These are phyloP conservation scores for Caradrina clavipalpis DNA, from an alignment of 2,888 invertebrate species.

Conservation along the genomic window DNA sequence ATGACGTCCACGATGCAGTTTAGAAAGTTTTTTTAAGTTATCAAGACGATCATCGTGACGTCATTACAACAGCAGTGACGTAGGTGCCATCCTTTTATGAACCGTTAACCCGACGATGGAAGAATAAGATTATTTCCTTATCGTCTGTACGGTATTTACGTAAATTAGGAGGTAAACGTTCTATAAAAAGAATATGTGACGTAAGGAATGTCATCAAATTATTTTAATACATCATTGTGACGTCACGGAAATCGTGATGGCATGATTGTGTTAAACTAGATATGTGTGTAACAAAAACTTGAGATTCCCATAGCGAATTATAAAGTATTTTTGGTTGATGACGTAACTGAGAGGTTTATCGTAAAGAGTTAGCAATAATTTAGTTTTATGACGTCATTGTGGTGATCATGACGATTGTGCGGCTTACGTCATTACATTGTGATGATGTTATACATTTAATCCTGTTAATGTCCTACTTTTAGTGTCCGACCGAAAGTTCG, in stretches of 20 bases:
- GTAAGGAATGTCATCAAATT: neutral
- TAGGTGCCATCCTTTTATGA: neutral
- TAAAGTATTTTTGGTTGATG: neutral
- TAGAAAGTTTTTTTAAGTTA: slow-evolving; percentile 10
- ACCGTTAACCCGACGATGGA: neutral
- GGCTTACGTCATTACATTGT: neutral
- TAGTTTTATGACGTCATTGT: slow-evolving; percentile 20
- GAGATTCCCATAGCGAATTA: neutral
- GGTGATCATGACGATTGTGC: neutral
- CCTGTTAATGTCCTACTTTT: no score
- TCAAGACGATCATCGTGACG: slow-evolving; percentile 7
- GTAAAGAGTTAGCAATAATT: neutral
- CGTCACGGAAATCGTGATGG: slow-evolving; percentile 1
- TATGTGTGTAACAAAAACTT: neutral
- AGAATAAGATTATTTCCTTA: neutral
- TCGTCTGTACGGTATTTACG: neutral
- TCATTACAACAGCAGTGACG: slow-evolving; percentile 20
- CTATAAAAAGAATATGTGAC: neutral
- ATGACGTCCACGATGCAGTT: neutral
- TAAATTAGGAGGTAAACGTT: neutral
- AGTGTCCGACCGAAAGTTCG: no score
- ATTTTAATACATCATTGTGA: neutral
- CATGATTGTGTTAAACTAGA: neutral
- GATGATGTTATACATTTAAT: neutral
- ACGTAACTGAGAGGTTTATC: neutral